Evolutionary conservation across 2,113 vertebrate species (phyloP), one percentile per base, ranked within the genome.

Genomic region (Varanus salvator): DNA sequence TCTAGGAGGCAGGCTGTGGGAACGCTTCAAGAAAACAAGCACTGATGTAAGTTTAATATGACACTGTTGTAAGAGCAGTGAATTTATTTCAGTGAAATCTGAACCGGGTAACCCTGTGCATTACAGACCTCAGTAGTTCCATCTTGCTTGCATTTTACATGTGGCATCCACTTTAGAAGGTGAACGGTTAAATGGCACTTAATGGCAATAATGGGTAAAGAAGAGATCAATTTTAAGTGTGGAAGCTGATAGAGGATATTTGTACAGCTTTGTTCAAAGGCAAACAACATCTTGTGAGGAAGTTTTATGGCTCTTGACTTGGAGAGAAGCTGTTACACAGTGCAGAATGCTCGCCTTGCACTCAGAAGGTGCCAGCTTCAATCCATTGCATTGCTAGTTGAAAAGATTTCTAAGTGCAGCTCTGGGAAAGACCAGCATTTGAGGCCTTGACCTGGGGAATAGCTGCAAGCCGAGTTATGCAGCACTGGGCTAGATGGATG

Each of bases 1-100:
- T 95, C 93, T 92, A 84, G 94, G 95, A 96, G 93, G 94, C 92
- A 94, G 94, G 91, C 93, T 94, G 38, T 87, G 89, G 92, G 94
- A 94, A 91, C 14, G 76, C 93, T 95, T 93, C 83, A 91, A 90
- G 91, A 95, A 93, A 94, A 96, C 94, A 93, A 95, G 93, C 92
- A 83, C 2, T 93, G 93, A 93, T 96, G 94, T 87, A n/a, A 92
- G 92, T 93, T 96, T 96, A 95, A 96, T 96, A 88, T 74, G 93
- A 94, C 95, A 95, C 75, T 80, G 80, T 93, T 91, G 88, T 93
- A 80, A 44, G 90, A 87, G 64, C 86, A 60, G 74, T 89, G 91
- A 92, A 95, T 95, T 91, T 92, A 95, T 90, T 91, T 88, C 84
- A 34, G 90, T 25, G 72, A 54, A 44, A 78, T 93, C 91, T 86